A percentile compares a stretch with the other conserved stretches of the same genome.
These are phyloP conservation scores for Pristiophorus japonicus DNA, from an alignment of 2,113 vertebrate genomes.

Conservation along the genomic window DNA sequence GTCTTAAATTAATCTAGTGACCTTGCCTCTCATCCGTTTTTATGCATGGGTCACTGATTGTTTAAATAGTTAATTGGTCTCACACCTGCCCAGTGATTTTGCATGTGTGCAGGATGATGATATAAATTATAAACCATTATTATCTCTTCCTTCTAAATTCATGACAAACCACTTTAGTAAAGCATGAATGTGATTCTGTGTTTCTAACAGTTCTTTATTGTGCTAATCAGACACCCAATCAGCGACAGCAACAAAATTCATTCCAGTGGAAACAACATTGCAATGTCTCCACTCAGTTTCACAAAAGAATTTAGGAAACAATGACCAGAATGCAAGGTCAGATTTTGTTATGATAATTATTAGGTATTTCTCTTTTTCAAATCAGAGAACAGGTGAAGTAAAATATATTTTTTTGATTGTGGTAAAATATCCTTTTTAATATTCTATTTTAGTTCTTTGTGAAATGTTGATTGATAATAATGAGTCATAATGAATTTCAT, in stretches of 20 bases:
- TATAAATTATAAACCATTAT: not conserved
- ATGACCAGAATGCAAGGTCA: not conserved
- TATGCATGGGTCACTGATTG: not conserved
- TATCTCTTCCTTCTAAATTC: not conserved
- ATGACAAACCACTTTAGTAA: not conserved
- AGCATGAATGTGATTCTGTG: not conserved
- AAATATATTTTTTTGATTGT: not conserved
- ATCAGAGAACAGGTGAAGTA: not conserved
- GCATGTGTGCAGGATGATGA: not conserved
- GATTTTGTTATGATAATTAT: not conserved
- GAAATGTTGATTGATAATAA: conserved; percentile 15
- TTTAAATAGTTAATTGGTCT: conserved; percentile 17
- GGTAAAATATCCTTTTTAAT: not conserved
- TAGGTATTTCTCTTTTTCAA: not conserved
- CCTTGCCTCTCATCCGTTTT: not conserved
- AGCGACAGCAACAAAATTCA: not conserved
- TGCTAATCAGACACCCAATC: not conserved
- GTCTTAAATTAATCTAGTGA: not conserved
- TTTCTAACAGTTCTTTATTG: not conserved
- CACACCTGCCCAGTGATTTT: not conserved
- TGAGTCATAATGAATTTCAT: conserved; percentile 27
- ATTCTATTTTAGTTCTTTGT: conserved; percentile 21
- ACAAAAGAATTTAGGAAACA: not conserved
- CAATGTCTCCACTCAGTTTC: not conserved
- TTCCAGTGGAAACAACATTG: not conserved